Evolutionary conservation across 2,888 invertebrate genomes (phyloP), one percentile per base, ranked within the genome.

Genomic region (Podabrus alpinus): DNA sequence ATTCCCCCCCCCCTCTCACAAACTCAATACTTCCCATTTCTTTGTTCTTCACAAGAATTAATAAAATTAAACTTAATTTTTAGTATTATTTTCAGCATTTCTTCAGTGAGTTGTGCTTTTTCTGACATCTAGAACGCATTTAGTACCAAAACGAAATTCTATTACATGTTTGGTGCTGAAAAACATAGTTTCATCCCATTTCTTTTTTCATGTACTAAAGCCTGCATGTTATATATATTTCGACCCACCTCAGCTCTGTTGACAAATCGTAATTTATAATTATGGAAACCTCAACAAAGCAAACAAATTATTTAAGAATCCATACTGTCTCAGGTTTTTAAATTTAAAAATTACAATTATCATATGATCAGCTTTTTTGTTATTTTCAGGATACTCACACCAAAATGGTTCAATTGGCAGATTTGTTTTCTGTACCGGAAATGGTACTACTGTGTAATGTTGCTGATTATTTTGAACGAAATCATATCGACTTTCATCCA

Each of bases 391-490:
- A 90, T 74, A 89, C 89, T 76, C 88, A 90, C 80, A 89, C 92
- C 1, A 93, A 93, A 87, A 97, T 99, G 97, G 93, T 97, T 15
- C 98, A 99, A 86, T 88, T 99, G 81, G 97, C 98, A 5, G 99
- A 99, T 89, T 88, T 98, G 71, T 99, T 99, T 88, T 97, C 98
- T 9, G 94, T 98, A 64, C 98, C 99, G 24, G 98, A 98, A 90
- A 97, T 98, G 94, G 94, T 95, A 79, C 89, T 99, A 61, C 89
- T 98, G 3, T 96, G 97, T 82, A 97, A 97, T 88, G 95, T 98
- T 3, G 95, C 97, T 0, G 97, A 98, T 88, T 97, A 94, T 88
- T 97, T 98, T 84, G 93, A 95, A 79, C 91, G 90, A 71, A 94
- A 97, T 86, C 93, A 94, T 81, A 96, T 98, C 79, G 95, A 96